phyloP scores from a whole-genome alignment of 2,797 vertebrate genomes.

The Otolemur crassicaudatus region DNA sequence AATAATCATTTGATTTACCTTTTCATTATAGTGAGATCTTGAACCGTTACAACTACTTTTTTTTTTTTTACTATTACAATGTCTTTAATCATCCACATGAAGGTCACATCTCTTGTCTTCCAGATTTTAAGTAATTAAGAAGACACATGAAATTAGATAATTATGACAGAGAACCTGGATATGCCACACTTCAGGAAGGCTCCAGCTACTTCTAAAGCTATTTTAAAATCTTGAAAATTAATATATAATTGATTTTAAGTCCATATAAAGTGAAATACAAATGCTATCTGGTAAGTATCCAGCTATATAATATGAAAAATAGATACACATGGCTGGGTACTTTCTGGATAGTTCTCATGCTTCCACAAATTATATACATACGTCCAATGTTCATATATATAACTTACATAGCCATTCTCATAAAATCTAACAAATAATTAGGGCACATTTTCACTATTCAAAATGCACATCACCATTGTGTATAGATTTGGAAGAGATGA shows the following conservation, averaged over 20 bases:
- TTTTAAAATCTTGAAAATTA: conserved; percentile 15
- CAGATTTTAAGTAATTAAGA: conserved; percentile 61
- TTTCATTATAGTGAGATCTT: conserved; percentile 35
- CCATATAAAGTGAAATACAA: conserved; percentile 20
- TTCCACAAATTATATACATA: background rate
- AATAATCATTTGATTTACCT: background rate
- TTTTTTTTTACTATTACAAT: background rate
- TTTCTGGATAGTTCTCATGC: background rate
- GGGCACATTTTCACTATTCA: conserved; percentile 29
- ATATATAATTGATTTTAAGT: conserved; percentile 36
- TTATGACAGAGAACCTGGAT: background rate
- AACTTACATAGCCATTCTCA: background rate
- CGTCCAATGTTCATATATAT: background rate
- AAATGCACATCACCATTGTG: background rate
- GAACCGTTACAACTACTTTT: background rate
- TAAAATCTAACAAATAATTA: conserved; percentile 41
- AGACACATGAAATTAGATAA: conserved; percentile 49
- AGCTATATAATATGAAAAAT: too few species aligned
- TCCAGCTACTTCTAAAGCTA: conserved; percentile 56
- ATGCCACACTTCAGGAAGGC: background rate
- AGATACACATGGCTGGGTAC: too few species aligned
- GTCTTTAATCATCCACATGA: conserved; percentile 33
- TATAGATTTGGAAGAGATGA: background rate
- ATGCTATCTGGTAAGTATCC: too few species aligned
- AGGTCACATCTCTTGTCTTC: background rate